Evolutionary conservation across 1,140 invertebrate genomes (phyloP).

Genomic region (Daktulosphaira vitifoliae): DNA sequence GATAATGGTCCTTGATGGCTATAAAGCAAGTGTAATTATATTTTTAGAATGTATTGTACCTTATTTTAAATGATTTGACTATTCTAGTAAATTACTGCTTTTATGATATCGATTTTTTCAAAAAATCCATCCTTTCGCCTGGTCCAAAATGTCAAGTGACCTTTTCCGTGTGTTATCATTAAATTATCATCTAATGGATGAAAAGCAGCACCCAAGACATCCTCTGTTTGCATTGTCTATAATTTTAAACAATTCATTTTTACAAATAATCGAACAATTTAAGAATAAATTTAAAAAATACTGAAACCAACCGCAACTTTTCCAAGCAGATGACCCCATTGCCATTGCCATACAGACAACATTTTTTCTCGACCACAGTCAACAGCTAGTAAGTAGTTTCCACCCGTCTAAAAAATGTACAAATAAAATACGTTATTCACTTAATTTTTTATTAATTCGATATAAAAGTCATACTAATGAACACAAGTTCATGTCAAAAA

Average conservation of each 20-base stretch:
- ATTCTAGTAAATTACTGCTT: conserved; percentile 67
- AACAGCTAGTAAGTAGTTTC: conserved; percentile 75
- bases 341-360: conserved; percentile 81
- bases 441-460: no score
- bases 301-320: conserved; percentile 69
- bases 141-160: conserved; percentile 88
- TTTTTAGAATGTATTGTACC: background rate
- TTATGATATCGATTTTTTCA: conserved; percentile 76
- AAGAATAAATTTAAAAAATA: background rate
- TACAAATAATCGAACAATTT: background rate
- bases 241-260: conserved; percentile 35
- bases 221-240: conserved; percentile 71
- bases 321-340: conserved; percentile 76
- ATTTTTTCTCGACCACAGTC: conserved; percentile 77
- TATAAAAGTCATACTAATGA: no score
- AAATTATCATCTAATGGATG: conserved; percentile 88
- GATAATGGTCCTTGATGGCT: conserved; percentile 70
- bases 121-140: conserved; percentile 79
- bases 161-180: conserved; percentile 85
- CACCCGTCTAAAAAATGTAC: conserved; percentile 59
- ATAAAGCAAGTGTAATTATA: conserved; percentile 14
- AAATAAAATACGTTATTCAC: background rate
- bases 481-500: no score
- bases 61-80: no score
- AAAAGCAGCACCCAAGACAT: conserved; percentile 80